Conservation (phyloP, 2,113 vertebrate species). For the Chloropsis hardwickii region DNA sequence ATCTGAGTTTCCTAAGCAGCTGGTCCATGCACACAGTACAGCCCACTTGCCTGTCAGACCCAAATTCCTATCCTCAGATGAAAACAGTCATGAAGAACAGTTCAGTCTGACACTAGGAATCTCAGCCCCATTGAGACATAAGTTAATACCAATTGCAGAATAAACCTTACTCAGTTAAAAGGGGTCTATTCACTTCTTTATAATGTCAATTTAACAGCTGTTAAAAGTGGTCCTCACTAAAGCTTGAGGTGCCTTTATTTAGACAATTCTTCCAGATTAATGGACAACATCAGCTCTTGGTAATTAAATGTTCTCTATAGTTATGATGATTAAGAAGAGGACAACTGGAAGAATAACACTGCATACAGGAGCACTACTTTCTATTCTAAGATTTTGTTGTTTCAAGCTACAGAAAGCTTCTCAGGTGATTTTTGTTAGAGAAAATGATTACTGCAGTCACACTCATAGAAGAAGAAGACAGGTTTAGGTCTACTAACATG, state of each 20-base stretch:
- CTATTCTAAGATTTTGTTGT: not conserved
- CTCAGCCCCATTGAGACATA: not conserved
- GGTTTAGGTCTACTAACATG: not conserved
- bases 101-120: constrained; percentile 5
- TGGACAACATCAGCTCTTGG: not conserved
- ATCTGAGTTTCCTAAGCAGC: not conserved
- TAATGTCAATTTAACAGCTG: constrained; percentile 11
- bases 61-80: not conserved
- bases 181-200: constrained; percentile 33
- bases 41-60: not conserved
- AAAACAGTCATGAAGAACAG: not conserved
- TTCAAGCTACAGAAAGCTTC: not conserved
- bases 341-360: not conserved
- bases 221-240: constrained; percentile 39
- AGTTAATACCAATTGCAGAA: not conserved
- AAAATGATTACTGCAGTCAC: not conserved
- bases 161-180: constrained; percentile 49
- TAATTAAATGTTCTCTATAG: not conserved
- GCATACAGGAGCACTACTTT: not conserved
- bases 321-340: not conserved
- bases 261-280: constrained; percentile 19
- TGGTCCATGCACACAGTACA: not conserved
- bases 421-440: not conserved
- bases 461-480: not conserved
- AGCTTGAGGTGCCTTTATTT: not conserved